A percentile compares a stretch with the other conserved stretches of the same genome.
phyloP scores from a whole-genome alignment of 2,888 invertebrate genomes.

The Taphrorychus bicolor region DNA sequence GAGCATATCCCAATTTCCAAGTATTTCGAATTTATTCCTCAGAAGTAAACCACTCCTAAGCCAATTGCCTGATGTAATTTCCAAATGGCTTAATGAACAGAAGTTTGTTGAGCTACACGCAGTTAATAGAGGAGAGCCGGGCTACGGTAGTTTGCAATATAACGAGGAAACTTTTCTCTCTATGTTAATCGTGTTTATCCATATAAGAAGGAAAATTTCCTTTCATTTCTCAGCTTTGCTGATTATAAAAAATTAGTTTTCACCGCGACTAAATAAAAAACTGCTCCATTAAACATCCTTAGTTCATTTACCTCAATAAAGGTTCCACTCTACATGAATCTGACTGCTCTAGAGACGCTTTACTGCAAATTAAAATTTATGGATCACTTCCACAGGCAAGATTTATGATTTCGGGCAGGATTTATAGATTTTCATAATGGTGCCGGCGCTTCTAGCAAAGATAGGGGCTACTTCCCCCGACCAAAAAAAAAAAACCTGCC shows the following conservation, averaged over 20 bases:
- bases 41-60: conserved; percentile 26
- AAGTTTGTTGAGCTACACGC: conserved; percentile 33
- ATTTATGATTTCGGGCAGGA: conserved; percentile 31
- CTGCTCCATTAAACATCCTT: conserved; percentile 8
- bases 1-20: conserved; percentile 26
- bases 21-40: conserved; percentile 29
- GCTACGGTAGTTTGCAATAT: conserved; percentile 19
- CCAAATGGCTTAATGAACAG: conserved; percentile 31
- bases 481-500: neutral
- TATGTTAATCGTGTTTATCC: conserved; percentile 15
- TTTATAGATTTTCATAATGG: conserved; percentile 36
- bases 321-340: conserved; percentile 20
- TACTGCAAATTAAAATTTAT: conserved; percentile 35
- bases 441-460: conserved; percentile 4
- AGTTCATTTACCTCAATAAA: conserved; percentile 18
- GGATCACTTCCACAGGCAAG: conserved; percentile 17
- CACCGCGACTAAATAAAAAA: neutral
- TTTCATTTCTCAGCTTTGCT: neutral
- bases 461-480: neutral
- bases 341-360: conserved; percentile 28
- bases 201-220: neutral
- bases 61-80: conserved; percentile 35
- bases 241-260: neutral
- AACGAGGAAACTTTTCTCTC: conserved; percentile 30
- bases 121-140: conserved; percentile 28